Conservation (phyloP, 2,797 vertebrate species). For the Poeciliopsis infans region DNA sequence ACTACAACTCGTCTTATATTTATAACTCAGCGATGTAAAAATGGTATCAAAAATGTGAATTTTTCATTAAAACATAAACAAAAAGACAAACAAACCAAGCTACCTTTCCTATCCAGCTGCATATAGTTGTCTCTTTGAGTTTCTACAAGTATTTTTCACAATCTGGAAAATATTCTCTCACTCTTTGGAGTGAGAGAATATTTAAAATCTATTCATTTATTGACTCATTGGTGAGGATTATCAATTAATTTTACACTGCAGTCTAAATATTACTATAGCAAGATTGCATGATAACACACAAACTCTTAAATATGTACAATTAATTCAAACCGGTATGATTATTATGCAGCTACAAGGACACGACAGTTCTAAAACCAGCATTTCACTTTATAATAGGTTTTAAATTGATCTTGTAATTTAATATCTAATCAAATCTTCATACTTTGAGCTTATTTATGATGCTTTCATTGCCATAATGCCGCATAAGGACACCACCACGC, state of each 20-base stretch:
- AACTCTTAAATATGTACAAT: neutral
- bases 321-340: neutral
- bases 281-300: neutral
- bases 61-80: neutral
- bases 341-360: constrained; percentile 12
- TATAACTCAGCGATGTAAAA: neutral
- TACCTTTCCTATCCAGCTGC: neutral
- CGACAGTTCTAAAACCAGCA: constrained; percentile 5
- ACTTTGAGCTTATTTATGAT: constrained; percentile 43
- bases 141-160: neutral
- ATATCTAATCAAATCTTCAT: constrained; percentile 27
- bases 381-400: constrained; percentile 4
- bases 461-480: constrained; percentile 39
- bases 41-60: neutral
- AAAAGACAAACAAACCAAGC: too few species aligned
- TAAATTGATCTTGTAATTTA: neutral
- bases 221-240: neutral
- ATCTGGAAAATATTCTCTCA: too few species aligned
- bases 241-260: neutral
- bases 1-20: neutral
- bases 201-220: neutral
- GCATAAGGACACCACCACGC: constrained; percentile 22
- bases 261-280: neutral
- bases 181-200: neutral
- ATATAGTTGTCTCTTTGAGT: neutral